Percentiles rank a stretch among this genome's conserved stretches.
phyloP scores from a whole-genome alignment of 2,888 invertebrate genomes.

The Lasius fuliginosus region DNA sequence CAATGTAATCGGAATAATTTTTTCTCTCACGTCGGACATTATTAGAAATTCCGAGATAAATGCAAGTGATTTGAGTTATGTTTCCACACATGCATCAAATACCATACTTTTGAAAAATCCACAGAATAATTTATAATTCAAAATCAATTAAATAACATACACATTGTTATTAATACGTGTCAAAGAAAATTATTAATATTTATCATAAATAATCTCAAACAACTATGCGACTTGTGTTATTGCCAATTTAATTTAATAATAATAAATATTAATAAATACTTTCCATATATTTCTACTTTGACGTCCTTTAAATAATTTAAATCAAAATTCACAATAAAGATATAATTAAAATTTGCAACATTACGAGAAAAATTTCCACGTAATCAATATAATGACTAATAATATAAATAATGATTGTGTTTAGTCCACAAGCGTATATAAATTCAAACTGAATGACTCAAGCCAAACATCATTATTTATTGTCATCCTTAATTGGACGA shows the following conservation, averaged over 20 bases:
- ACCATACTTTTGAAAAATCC: background rate
- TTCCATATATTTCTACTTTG: background rate
- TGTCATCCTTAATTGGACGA: background rate
- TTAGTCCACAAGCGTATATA: background rate
- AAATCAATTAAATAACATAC: background rate
- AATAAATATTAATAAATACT: background rate
- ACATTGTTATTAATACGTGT: background rate
- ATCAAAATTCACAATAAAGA: background rate
- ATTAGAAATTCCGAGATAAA: background rate
- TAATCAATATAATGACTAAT: background rate
- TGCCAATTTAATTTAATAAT: background rate
- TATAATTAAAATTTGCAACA: background rate
- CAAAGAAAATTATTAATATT: background rate
- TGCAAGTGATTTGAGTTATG: background rate
- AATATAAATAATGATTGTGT: constrained; percentile 7
- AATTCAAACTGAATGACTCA: constrained; percentile 18
- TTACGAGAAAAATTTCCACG: background rate
- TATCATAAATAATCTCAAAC: background rate
- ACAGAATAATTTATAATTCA: background rate
- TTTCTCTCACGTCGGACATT: background rate
- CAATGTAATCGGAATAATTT: background rate
- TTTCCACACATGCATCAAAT: background rate
- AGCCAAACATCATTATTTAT: background rate
- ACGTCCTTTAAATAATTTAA: background rate
- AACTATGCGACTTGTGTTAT: background rate